Evolutionary conservation across 2,888 invertebrate genomes (phyloP).

Genomic region (Keiferia lycopersicella): DNA sequence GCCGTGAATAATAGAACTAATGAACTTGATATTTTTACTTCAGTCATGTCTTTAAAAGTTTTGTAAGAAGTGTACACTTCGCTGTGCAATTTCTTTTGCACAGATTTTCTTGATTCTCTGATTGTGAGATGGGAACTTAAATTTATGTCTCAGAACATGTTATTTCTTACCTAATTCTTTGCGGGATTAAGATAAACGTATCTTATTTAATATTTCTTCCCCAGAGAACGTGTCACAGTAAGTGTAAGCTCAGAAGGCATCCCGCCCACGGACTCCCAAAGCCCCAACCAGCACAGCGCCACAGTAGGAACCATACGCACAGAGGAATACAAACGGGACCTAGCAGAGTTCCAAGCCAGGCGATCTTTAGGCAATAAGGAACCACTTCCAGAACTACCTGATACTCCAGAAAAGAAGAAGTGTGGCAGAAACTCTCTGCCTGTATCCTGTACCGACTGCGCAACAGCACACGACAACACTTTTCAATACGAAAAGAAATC

Average conservation of each 20-base stretch:
- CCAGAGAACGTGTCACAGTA: conserved; percentile 73
- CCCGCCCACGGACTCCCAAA: conserved; percentile 36
- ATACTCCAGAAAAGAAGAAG: conserved; percentile 64
- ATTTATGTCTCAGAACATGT: neutral
- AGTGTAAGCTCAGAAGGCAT: conserved; percentile 43
- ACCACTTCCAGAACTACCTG: conserved; percentile 34
- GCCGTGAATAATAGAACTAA: neutral
- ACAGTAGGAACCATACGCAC: conserved; percentile 71
- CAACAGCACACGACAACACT: conserved; percentile 62
- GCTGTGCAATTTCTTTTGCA: too few relatives aligned
- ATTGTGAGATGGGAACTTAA: too few relatives aligned
- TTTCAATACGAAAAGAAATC: conserved; percentile 76
- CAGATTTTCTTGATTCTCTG: too few relatives aligned
- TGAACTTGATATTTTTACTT: conserved; percentile 33
- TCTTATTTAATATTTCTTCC: conserved; percentile 31
- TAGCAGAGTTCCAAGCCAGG: conserved; percentile 75
- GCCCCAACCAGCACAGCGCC: conserved; percentile 44
- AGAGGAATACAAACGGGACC: conserved; percentile 72
- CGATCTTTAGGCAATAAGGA: conserved; percentile 41
- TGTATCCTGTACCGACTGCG: conserved; percentile 68
- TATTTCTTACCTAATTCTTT: neutral
- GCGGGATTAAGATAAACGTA: neutral
- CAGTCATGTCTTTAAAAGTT: too few relatives aligned
- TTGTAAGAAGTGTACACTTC: neutral
- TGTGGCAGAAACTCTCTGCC: conserved; percentile 70